phyloP scores from a whole-genome alignment of 2,113 vertebrate species.

The Stictonetta naevosa region DNA sequence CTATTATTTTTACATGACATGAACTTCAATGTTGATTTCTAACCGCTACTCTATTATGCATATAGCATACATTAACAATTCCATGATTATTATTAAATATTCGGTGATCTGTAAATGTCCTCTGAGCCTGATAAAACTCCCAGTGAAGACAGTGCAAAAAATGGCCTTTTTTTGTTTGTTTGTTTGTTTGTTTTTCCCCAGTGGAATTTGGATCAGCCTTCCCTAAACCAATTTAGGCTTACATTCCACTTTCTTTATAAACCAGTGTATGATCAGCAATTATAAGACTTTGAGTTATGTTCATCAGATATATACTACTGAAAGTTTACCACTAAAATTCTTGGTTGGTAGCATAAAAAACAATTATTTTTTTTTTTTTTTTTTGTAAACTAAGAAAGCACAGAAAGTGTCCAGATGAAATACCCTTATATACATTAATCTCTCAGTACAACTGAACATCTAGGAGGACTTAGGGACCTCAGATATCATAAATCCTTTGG shows the following conservation, averaged over 20 bases:
- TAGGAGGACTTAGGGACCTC: background rate
- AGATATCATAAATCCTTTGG: background rate
- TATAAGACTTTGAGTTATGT: background rate
- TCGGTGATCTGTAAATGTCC: background rate
- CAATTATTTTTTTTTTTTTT: too few species aligned
- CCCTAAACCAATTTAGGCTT: background rate
- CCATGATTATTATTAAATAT: background rate
- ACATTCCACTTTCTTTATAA: rapidly evolving
- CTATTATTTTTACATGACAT: background rate
- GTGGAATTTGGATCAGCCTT: background rate
- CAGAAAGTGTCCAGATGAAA: background rate
- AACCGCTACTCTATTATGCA: background rate
- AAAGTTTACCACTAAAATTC: background rate
- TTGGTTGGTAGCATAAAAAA: background rate
- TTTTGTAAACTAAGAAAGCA: background rate
- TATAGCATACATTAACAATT: background rate
- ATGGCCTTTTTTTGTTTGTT: background rate
- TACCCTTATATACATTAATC: background rate
- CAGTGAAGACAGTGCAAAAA: background rate
- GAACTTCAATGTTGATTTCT: background rate
- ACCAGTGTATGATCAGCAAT: background rate
- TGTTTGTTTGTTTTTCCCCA: too few species aligned
- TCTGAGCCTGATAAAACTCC: background rate
- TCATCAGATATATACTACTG: background rate
- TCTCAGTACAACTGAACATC: background rate